phyloP scores from a whole-genome alignment of 30 jellyfish, hydroid and myxozoan genomes.

The Turritopsis dohrnii region DNA sequence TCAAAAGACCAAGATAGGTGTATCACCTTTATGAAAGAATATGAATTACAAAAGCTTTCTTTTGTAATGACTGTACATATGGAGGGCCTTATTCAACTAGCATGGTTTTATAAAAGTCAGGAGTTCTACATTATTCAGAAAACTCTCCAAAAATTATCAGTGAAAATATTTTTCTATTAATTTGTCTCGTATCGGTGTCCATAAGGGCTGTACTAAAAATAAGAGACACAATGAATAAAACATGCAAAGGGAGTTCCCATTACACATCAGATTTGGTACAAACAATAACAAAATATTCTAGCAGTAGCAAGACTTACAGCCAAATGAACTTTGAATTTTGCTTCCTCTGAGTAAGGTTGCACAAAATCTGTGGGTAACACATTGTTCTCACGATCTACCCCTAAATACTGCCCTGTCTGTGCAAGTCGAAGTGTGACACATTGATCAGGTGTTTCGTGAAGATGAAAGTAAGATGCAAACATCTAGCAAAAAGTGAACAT shows the following conservation, averaged over 20 bases:
- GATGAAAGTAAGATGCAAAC: background rate
- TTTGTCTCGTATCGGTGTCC: background rate
- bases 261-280: background rate
- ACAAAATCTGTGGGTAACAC: background rate
- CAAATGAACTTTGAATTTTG: background rate
- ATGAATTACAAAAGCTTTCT: too few relatives aligned
- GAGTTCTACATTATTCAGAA: too few relatives aligned
- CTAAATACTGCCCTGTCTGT: conserved; percentile 12
- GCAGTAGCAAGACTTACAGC: background rate
- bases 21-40: too few relatives aligned
- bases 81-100: too few relatives aligned
- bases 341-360: background rate
- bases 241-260: background rate
- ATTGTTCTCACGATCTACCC: background rate
- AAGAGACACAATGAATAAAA: background rate
- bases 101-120: too few relatives aligned
- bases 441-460: conserved; percentile 1
- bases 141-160: too few relatives aligned
- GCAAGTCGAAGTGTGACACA: background rate
- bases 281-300: background rate
- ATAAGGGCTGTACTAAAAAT: conserved; percentile 4
- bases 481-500: too few relatives aligned
- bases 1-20: too few relatives aligned
- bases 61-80: too few relatives aligned
- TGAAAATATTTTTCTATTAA: background rate